phyloP scores from a whole-genome alignment of 2,888 invertebrate genomes.

The Macropis europaea region DNA sequence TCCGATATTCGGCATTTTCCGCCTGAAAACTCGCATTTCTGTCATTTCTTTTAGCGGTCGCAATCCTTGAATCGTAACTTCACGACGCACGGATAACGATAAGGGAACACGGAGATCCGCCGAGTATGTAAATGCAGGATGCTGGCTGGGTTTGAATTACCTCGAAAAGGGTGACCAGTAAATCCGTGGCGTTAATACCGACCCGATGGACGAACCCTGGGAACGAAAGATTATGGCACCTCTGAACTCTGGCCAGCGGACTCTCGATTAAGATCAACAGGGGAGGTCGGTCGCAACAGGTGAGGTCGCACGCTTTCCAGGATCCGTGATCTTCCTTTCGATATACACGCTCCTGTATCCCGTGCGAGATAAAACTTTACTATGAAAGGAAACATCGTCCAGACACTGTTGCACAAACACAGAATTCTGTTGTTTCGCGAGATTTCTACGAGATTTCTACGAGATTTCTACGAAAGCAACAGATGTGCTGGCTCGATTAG shows the following conservation, averaged over 20 bases:
- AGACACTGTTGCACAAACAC: background rate
- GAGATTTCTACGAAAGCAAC: too few species aligned
- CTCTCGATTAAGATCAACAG: slow-evolving; percentile 59
- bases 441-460: background rate
- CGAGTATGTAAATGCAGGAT: background rate
- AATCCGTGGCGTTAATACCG: slow-evolving; percentile 8
- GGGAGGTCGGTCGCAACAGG: slow-evolving; percentile 60
- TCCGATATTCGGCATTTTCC: too few species aligned
- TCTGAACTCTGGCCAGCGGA: slow-evolving; percentile 45
- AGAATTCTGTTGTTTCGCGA: background rate
- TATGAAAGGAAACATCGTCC: slow-evolving; percentile 3
- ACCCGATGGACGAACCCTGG: background rate
- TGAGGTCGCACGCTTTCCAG: slow-evolving; percentile 51
- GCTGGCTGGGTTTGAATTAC: background rate
- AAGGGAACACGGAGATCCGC: background rate
- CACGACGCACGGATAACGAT: background rate
- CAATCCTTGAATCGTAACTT: background rate
- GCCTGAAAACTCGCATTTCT: too few species aligned
- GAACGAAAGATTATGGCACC: slow-evolving; percentile 41
- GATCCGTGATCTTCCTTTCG: slow-evolving; percentile 46
- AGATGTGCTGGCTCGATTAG: too few species aligned
- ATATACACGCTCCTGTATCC: slow-evolving; percentile 11
- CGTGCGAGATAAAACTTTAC: slow-evolving; percentile 3
- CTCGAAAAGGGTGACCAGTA: slow-evolving; percentile 3
- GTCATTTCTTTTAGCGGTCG: too few species aligned